Evolutionary conservation across 2,888 invertebrate genomes (phyloP), one percentile per base, ranked within the genome.

Genomic region (Xanthorhoe designata): DNA sequence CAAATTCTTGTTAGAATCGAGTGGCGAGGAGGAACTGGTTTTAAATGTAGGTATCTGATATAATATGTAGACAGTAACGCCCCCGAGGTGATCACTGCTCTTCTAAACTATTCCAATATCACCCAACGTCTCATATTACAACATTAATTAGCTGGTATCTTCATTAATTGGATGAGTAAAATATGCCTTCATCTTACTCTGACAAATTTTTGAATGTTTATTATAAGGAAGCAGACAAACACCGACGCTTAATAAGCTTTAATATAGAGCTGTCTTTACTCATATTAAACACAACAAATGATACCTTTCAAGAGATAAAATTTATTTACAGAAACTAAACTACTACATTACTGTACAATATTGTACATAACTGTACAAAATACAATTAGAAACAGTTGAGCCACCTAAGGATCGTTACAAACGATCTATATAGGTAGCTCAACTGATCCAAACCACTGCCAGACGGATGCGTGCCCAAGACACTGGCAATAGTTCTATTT

Each of bases 1-100:
- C 80, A 88, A 91, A 92, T 92, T 91, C 90, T 91, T 90, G 92
- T 91, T 91, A 91, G 91, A 91, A 87, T 82, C 86, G 80, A 83
- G 84, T 85, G 87, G 84, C 85, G 83, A 83, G 86, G 81, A 78
- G 80, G 74, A 92, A 92, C 91, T 79, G 91, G 91, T 92, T 92
- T 85, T 74, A 81, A 86, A 86, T 85, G 87, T n/a, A n/a, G n/a
- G n/a, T 90, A 87, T 86, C 86, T 88, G 84, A 83, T 87, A 87
- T 89, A 87, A 88, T 88, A 90, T 88, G 88, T 88, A 86, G 88
- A 89, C 87, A 88, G 88, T 85, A 77, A 90, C 91, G 90, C 90
- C 88, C 85, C 81, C 84, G 80, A 86, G 82, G 84, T 87, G 86
- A 88, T 86, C 86, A 78, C 80, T 83, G 82, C 79, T 83, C 84